Conservation (phyloP, 2,888 invertebrate genomes). For the Oligia fasciuncula region DNA sequence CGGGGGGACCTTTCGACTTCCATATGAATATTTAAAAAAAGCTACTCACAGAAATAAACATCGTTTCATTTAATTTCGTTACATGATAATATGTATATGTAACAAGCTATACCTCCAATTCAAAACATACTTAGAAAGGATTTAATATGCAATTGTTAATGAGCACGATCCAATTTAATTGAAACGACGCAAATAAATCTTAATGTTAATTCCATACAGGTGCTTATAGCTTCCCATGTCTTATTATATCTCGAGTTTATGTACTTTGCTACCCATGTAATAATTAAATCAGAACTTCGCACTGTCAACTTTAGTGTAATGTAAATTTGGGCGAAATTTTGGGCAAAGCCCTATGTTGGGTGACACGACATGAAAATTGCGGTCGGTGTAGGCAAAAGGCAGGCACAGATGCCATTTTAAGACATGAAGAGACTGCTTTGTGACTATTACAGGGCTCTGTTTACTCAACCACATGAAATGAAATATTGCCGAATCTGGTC, state of each 20-base stretch:
- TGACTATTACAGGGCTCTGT: conserved; percentile 32
- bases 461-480: conserved; percentile 45
- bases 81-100: neutral
- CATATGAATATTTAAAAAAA: too few species aligned
- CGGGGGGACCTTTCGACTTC: too few species aligned
- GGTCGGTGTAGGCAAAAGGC: conserved; percentile 39
- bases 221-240: conserved; percentile 22
- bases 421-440: conserved; percentile 30
- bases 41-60: neutral
- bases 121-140: too few species aligned
- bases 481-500: conserved; percentile 32
- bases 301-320: conserved; percentile 40
- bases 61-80: neutral
- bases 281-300: conserved; percentile 57
- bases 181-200: conserved; percentile 11
- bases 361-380: conserved; percentile 57
- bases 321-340: conserved; percentile 46
- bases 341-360: conserved; percentile 21
- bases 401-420: conserved; percentile 42
- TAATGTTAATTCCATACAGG: conserved; percentile 30
- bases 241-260: conserved; percentile 39
- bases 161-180: conserved; percentile 33
- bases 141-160: neutral
- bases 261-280: conserved; percentile 29
- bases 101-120: neutral